Evolutionary conservation across 2,797 vertebrate genomes (phyloP).

Genomic region (Enoplosus armatus): DNA sequence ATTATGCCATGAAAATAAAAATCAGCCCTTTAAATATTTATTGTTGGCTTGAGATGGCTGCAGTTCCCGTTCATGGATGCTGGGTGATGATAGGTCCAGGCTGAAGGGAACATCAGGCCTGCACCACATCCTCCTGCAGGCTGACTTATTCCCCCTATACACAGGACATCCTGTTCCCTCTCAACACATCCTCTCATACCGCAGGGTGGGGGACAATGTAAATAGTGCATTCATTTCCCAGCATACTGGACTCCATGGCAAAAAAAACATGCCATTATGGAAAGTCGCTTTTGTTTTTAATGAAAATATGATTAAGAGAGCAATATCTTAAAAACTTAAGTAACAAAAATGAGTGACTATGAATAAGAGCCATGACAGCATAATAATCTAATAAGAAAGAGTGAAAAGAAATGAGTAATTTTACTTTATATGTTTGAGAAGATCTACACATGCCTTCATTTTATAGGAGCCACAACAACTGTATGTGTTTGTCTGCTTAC

Average conservation of each 20-base stretch:
- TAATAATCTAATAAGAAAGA: not conserved
- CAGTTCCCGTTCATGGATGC: not conserved
- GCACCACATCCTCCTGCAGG: constrained; percentile 54
- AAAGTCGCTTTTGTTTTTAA: not conserved
- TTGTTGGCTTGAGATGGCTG: not conserved
- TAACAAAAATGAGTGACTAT: not conserved
- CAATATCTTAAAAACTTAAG: not conserved
- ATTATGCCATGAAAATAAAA: not conserved
- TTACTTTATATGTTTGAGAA: not conserved
- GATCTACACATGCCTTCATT: not conserved
- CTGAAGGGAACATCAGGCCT: constrained; percentile 23
- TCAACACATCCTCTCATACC: constrained; percentile 42
- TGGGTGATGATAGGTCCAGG: constrained; percentile 14
- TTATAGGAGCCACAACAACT: not conserved
- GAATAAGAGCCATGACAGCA: not conserved
- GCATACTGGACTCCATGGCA: constrained; percentile 18
- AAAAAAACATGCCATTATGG: not conserved
- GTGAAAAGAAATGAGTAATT: not conserved
- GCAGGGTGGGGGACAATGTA: constrained; percentile 51
- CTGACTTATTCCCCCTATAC: constrained; percentile 26
- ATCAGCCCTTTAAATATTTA: constrained; percentile 34
- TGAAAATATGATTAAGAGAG: not conserved
- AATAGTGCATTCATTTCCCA: constrained; percentile 48
- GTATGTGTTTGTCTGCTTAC: not conserved
- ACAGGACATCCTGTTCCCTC: constrained; percentile 70